Evolutionary conservation across 2,113 vertebrate genomes (phyloP).

Genomic region (Gymnobelideus leadbeateri): DNA sequence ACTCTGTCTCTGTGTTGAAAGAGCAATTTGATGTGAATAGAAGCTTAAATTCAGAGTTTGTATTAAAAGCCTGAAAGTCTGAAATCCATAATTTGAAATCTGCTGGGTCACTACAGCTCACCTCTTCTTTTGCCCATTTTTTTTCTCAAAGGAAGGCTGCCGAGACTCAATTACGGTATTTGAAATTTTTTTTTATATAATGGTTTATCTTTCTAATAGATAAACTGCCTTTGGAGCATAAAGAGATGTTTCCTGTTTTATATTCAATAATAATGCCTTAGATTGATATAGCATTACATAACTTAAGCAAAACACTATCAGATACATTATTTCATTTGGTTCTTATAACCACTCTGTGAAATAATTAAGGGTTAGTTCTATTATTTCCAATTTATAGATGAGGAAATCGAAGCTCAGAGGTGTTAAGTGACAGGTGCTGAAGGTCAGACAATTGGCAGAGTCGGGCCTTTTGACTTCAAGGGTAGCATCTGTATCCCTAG

Average conservation of each 20-base stretch:
- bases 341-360: background rate
- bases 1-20: constrained; percentile 25
- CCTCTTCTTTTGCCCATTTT: background rate
- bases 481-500: background rate
- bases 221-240: background rate
- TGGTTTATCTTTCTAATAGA: background rate
- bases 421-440: background rate
- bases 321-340: background rate
- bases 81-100: constrained; percentile 33
- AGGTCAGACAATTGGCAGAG: background rate
- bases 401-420: background rate
- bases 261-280: background rate
- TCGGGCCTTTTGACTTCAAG: background rate
- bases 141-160: constrained; percentile 47
- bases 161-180: background rate
- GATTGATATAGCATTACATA: background rate
- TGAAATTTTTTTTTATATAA: background rate
- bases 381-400: background rate
- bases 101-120: background rate
- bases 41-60: constrained; percentile 52
- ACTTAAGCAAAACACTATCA: background rate
- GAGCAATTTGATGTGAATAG: constrained; percentile 44
- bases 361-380: background rate
- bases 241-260: background rate
- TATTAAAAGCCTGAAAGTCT: constrained; percentile 61